Evolutionary conservation across 2,113 vertebrate species (phyloP).

Genomic region (Acinonyx jubatus): DNA sequence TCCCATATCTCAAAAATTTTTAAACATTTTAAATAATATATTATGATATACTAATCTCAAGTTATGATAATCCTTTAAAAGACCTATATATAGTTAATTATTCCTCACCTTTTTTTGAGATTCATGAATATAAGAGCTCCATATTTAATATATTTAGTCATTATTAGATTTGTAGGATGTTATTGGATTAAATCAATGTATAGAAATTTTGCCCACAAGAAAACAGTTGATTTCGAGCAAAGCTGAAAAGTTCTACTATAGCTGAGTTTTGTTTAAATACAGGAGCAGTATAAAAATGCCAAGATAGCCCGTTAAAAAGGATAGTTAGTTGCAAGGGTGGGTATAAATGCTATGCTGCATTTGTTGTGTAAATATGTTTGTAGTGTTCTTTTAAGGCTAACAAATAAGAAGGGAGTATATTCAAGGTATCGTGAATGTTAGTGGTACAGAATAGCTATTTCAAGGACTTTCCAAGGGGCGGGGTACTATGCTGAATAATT

Average conservation of each 20-base stretch:
- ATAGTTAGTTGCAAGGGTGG: neutral
- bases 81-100: neutral
- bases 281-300: neutral
- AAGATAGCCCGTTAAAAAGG: neutral
- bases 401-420: neutral
- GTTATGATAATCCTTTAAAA: slow-evolving; percentile 28
- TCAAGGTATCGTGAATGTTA: neutral
- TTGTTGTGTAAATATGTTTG: neutral
- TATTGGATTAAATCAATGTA: slow-evolving; percentile 33
- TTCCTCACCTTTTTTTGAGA: neutral
- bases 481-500: neutral
- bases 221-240: slow-evolving; percentile 26
- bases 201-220: neutral
- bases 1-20: neutral
- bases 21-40: neutral
- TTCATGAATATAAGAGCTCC: neutral
- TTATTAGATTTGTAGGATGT: neutral
- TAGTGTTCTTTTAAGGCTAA: slow-evolving; percentile 4
- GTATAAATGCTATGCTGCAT: neutral
- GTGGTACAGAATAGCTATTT: neutral
- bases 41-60: neutral
- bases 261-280: slow-evolving; percentile 31
- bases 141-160: slow-evolving; percentile 26
- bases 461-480: neutral
- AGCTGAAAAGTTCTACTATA: slow-evolving; percentile 14